Evolutionary conservation across 1,140 invertebrate species (phyloP), one percentile per base, ranked within the genome.

Genomic region (Fopius arisanus): DNA sequence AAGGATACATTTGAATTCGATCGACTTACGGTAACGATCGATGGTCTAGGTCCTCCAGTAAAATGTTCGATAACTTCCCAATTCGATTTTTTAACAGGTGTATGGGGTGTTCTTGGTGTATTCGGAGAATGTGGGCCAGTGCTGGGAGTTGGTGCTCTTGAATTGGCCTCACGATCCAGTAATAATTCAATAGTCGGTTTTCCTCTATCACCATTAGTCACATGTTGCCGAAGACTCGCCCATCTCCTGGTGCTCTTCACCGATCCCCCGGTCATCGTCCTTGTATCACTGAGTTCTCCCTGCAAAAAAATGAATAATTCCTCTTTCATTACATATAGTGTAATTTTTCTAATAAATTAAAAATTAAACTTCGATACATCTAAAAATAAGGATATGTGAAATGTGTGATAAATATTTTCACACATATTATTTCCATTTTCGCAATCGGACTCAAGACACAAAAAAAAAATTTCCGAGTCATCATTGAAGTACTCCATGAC

Each of bases 51-150:
- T 31, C 89, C 88, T 76, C 88, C 87, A 62, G 89, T 90, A 85
- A 93, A 95, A 85, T 96, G 94, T 85, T 96, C 94, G 79, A 96
- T 96, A 70, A 96, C 94, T 84, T 96, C 93, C 94, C 94, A 96
- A 85, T 96, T 95, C 77, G 94, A 95, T 83, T 95, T 95, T 84
- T 91, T 91, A 28, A 91, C 88, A 41, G 89, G 90, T 1, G 88
- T 90, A 23, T 90, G 90, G n/a, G 89, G 89, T 10, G 88, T 85
- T 81, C 82, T 75, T 14, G 80, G 81, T 12, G 79, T 80, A 59
- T 83, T 83, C 9, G 82, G 84, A 21, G 74, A 86, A 80, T 83
- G 85, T 79, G 78, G 87, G 75, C 81, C 86, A 77, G 81, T 86
- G 72, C 77, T 85, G 75, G 81, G 86, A 81, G 78, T 81, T 26